phyloP scores from a whole-genome alignment of 2,113 vertebrate genomes.

The Panthera leo region DNA sequence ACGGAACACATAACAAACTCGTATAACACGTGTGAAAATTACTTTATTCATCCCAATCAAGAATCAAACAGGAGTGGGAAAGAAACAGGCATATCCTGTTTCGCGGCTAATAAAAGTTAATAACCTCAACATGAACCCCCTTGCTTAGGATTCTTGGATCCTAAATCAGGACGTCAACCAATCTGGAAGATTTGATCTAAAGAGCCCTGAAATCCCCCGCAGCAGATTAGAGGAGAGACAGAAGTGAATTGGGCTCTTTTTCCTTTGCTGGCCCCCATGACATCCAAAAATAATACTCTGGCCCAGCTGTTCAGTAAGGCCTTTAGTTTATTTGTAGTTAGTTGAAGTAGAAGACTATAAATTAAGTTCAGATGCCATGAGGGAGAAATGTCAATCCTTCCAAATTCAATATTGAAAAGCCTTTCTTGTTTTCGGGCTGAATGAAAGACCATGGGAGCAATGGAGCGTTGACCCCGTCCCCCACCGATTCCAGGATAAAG shows the following conservation, averaged over 20 bases:
- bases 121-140: constrained; percentile 62
- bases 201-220: constrained; percentile 26
- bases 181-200: constrained; percentile 71
- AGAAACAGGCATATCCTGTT: constrained; percentile 70
- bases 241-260: constrained; percentile 63
- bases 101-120: constrained; percentile 74
- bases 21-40: constrained; percentile 63
- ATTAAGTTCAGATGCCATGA: constrained; percentile 80
- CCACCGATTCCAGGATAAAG: not conserved
- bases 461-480: constrained; percentile 45
- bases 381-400: constrained; percentile 74
- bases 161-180: constrained; percentile 37
- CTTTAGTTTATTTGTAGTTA: constrained; percentile 82
- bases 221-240: not conserved
- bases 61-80: not conserved
- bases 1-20: constrained; percentile 42
- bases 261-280: constrained; percentile 52
- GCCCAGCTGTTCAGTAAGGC: constrained; percentile 75
- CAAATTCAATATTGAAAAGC: constrained; percentile 77
- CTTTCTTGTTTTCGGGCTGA: constrained; percentile 64
- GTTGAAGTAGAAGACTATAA: constrained; percentile 80
- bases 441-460: not conserved
- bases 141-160: constrained; percentile 60
- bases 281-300: constrained; percentile 84
- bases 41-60: constrained; percentile 66